Evolutionary conservation across 2,113 vertebrate genomes (phyloP), one percentile per base, ranked within the genome.

Genomic region (Polypterus bichir): DNA sequence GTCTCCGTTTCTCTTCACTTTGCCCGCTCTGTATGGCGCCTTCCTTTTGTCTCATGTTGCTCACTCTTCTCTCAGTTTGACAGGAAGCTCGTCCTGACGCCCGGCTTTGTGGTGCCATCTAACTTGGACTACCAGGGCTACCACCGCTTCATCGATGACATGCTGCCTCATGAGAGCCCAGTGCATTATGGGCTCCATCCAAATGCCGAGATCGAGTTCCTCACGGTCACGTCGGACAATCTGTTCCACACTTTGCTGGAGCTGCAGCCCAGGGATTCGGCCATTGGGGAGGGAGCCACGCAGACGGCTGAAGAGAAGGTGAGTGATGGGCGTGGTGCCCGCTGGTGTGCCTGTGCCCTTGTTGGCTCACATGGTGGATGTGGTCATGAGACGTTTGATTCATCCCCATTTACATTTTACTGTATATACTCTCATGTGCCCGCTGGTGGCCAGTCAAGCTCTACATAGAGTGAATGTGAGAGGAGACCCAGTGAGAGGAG

Each of bases 261-360:
- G 79, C 79, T 88, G 68, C 88, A 89, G 81, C 87, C 88, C 77
- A 78, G 75, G 58, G 77, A 71, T 47, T 76, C 82, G 7, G 71
- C 81, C 68, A 79, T 74, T 77, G 79, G 73, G 45, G 79, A 91
- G 69, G 85, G 78, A 60, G 64, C 65, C 27, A 80, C 83, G 1
- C 82, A 84, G 69, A 85, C 79, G n/a, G 74, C 80, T 58, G 86
- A 90, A 75, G 82, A 89, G 79, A 91, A 91, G 82, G 83, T 89
- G 64, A 61, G 48, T 71, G 61, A 60, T 75, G 46, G 59, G 64
- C 66, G 65, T 68, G 63, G 5, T 49, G 45, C 0, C 0, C 47
- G 1, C 48, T 7, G 4, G 61, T 64, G 70, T 1, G 5, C 7
- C 52, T 57, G 52, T 6, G 1, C 1, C 9, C 54, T 57, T 58